phyloP scores from a whole-genome alignment of 2,888 invertebrate genomes.

The Caenorhabditis virilis region DNA sequence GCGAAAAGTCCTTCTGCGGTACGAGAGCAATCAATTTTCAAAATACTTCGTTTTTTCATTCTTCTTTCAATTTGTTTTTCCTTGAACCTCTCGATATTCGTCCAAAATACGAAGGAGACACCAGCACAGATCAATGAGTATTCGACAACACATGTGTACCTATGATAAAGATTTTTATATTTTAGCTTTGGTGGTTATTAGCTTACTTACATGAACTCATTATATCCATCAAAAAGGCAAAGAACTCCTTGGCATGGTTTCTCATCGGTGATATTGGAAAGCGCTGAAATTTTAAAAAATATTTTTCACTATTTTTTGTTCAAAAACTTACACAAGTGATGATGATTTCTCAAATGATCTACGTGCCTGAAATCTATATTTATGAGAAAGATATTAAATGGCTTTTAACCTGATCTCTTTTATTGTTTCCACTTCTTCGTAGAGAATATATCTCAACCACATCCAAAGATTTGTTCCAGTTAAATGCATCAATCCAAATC shows the following conservation, averaged over 20 bases:
- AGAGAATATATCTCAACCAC: slow-evolving; percentile 55
- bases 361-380: background rate
- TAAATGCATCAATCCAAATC: slow-evolving; percentile 54
- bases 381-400: too few relatives aligned
- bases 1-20: slow-evolving; percentile 53
- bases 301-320: too few relatives aligned
- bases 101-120: slow-evolving; percentile 56
- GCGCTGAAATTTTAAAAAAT: too few relatives aligned
- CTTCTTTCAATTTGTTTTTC: slow-evolving; percentile 22
- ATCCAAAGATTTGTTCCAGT: slow-evolving; percentile 55
- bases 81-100: slow-evolving; percentile 39
- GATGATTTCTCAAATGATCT: too few relatives aligned
- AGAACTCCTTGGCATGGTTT: slow-evolving; percentile 45
- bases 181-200: background rate
- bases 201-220: slow-evolving; percentile 49
- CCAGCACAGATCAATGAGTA: slow-evolving; percentile 57
- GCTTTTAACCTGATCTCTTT: slow-evolving; percentile 49
- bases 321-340: too few relatives aligned
- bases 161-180: slow-evolving; percentile 6
- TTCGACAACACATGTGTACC: slow-evolving; percentile 58
- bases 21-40: slow-evolving; percentile 56
- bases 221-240: slow-evolving; percentile 51
- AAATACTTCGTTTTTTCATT: slow-evolving; percentile 45
- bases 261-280: too few relatives aligned
- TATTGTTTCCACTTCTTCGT: slow-evolving; percentile 55